Conservation (phyloP, 2,888 invertebrate genomes). For the Acholoe squamosa region DNA sequence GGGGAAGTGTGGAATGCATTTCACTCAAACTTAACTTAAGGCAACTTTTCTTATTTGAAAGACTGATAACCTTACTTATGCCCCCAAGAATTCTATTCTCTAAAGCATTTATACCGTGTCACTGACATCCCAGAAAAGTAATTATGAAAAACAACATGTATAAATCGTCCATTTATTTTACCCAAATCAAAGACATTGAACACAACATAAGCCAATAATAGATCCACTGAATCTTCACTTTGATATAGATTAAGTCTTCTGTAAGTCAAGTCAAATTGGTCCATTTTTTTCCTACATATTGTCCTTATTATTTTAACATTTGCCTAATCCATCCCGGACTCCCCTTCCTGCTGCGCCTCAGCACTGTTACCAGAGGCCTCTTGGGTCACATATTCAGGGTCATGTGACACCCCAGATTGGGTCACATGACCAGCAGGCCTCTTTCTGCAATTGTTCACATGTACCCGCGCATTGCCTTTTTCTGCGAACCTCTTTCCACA, state of each 20-base stretch:
- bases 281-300: neutral
- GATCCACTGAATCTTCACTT: too few relatives aligned
- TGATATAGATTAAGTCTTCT: neutral
- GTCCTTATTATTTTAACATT: neutral
- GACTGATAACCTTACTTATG: too few relatives aligned
- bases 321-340: neutral
- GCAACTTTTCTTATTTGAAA: too few relatives aligned
- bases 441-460: conserved; percentile 1
- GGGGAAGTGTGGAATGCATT: too few relatives aligned
- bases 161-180: too few relatives aligned
- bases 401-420: neutral
- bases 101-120: too few relatives aligned
- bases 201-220: too few relatives aligned
- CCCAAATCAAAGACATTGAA: too few relatives aligned
- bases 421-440: neutral
- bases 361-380: neutral
- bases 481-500: conserved; percentile 37
- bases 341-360: neutral
- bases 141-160: too few relatives aligned
- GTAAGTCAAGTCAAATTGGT: neutral
- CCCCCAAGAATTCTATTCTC: too few relatives aligned
- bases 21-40: too few relatives aligned
- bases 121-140: too few relatives aligned
- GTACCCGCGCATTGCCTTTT: conserved; percentile 2
- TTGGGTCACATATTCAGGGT: neutral